Conservation (phyloP, 2,113 vertebrate species). For the Bothrops jararaca region DNA sequence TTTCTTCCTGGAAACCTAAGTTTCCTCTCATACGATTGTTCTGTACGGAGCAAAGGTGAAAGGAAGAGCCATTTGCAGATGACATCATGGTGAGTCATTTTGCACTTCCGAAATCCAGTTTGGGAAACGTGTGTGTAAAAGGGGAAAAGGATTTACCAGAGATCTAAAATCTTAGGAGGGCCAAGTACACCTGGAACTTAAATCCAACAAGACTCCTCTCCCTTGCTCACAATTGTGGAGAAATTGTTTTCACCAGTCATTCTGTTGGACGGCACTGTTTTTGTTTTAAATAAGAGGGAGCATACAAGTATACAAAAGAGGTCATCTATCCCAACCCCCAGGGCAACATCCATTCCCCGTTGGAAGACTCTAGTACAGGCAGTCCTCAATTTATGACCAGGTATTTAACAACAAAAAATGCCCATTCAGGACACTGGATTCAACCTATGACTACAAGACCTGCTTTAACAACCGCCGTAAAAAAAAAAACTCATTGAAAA, state of each 20-base stretch:
- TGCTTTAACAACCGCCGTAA: neutral
- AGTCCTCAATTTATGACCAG: neutral
- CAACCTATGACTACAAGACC: too few relatives aligned
- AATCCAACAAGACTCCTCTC: neutral
- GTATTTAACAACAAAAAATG: neutral
- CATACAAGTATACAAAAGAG: neutral
- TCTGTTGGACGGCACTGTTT: neutral
- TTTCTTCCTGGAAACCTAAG: neutral
- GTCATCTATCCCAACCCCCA: neutral
- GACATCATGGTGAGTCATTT: neutral
- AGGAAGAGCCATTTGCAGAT: neutral
- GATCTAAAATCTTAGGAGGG: neutral
- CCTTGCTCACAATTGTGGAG: neutral
- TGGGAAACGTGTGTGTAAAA: neutral
- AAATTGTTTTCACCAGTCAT: neutral
- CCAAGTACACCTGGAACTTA: neutral
- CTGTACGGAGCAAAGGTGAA: neutral
- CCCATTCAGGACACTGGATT: neutral
- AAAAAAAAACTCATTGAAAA: neutral
- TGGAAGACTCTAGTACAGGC: neutral
- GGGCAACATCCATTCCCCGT: neutral
- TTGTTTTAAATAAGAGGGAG: neutral
- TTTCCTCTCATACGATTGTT: neutral
- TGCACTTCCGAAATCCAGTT: neutral
- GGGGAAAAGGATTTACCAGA: neutral